phyloP scores from a whole-genome alignment of 2,797 vertebrate genomes.

The Lutjanus argentimaculatus region DNA sequence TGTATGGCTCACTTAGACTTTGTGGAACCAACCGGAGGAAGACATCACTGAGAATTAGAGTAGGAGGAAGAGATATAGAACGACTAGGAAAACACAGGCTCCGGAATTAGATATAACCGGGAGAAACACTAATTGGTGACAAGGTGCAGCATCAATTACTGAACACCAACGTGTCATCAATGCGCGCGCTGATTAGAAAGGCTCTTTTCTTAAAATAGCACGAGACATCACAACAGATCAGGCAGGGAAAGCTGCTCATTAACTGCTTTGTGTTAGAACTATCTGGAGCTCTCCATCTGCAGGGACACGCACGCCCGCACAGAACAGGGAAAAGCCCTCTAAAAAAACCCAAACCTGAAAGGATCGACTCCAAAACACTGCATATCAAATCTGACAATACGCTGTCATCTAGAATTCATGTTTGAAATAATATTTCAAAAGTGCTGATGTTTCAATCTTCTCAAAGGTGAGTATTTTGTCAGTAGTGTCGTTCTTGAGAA shows the following conservation, averaged over 20 bases:
- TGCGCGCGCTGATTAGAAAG: constrained; percentile 18
- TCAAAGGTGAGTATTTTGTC: not conserved
- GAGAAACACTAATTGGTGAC: constrained; percentile 58
- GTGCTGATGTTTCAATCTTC: not conserved
- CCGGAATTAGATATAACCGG: constrained; percentile 24
- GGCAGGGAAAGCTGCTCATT: constrained; percentile 60
- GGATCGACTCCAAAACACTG: not conserved
- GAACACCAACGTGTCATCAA: constrained; percentile 26
- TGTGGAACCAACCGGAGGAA: not conserved
- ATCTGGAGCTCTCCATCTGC: constrained; percentile 46
- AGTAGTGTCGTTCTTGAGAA: too few relatives aligned
- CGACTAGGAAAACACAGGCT: not conserved
- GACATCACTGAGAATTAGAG: constrained; percentile 15
- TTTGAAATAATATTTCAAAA: not conserved
- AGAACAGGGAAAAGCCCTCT: not conserved
- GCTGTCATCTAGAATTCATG: not conserved
- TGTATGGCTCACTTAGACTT: not conserved
- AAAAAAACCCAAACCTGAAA: not conserved
- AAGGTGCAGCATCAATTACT: constrained; percentile 51
- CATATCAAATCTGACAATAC: constrained; percentile 1
- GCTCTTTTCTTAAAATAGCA: constrained; percentile 62
- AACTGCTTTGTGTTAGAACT: constrained; percentile 63
- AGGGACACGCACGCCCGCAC: not conserved
- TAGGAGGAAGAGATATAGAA: not conserved
- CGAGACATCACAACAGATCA: constrained; percentile 41